Percentiles rank a stretch among this genome's conserved stretches.
Conservation (phyloP, 2,888 invertebrate species). For the Parthenolecanium corni region DNA sequence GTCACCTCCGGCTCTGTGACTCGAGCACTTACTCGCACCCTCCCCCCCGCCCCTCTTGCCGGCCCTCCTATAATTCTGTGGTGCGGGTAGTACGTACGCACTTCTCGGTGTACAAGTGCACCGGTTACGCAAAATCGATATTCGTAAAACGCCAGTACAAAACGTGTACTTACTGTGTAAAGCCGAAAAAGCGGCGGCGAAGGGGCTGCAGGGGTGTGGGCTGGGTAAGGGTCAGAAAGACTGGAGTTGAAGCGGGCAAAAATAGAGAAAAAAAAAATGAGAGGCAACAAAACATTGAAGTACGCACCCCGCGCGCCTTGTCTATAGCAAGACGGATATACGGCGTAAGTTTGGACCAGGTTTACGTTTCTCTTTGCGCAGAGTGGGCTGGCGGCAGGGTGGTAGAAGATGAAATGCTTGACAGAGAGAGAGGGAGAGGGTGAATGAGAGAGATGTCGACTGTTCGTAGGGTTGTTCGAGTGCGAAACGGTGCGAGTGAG, state of each 20-base stretch:
- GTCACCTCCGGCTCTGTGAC: no score
- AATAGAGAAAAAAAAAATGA: no score
- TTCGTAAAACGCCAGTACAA: conserved; percentile 11
- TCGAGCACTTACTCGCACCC: no score
- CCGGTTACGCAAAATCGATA: conserved; percentile 27
- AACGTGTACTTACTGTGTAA: conserved; percentile 15
- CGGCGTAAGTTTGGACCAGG: conserved; percentile 26
- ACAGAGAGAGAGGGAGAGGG: conserved; percentile 3
- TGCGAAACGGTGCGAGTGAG: no score
- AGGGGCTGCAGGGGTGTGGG: neutral
- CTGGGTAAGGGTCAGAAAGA: neutral
- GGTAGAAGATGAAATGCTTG: neutral
- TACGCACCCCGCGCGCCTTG: neutral
- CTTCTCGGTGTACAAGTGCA: conserved; percentile 28
- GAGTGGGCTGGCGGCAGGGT: neutral
- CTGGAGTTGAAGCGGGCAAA: no score
- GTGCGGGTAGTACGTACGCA: conserved; percentile 16
- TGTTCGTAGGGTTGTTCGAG: no score
- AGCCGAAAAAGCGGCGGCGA: no score
- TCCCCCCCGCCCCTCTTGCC: no score
- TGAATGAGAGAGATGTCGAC: neutral
- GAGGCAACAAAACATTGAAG: neutral
- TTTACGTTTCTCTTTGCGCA: conserved; percentile 13
- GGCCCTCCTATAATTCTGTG: no score
- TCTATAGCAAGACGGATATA: conserved; percentile 22